A percentile compares a stretch with the other conserved stretches of the same genome.
Evolutionary conservation across 2,888 invertebrate species (phyloP).

Genomic region (Eledone cirrhosa): DNA sequence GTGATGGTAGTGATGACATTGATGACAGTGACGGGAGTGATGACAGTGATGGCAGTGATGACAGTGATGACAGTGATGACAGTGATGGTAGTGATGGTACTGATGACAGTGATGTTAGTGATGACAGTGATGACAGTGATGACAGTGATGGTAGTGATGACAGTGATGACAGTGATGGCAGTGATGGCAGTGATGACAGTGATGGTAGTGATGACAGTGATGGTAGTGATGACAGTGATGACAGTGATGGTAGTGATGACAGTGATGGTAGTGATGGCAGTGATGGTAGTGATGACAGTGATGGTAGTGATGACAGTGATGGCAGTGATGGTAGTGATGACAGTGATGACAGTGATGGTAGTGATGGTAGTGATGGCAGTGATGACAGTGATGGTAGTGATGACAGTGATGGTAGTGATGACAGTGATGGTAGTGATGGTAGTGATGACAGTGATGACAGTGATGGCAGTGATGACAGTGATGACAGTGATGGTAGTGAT

Average conservation of each 20-base stretch:
- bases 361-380: conserved; percentile 30
- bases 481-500: conserved; percentile 13
- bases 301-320: conserved; percentile 28
- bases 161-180: conserved; percentile 26
- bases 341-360: conserved; percentile 29
- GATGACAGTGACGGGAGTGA: too few species aligned
- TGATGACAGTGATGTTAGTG: too few species aligned
- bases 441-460: conserved; percentile 30
- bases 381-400: conserved; percentile 26
- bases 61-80: conserved; percentile 27
- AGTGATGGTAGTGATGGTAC: conserved; percentile 28
- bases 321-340: conserved; percentile 30
- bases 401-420: conserved; percentile 27
- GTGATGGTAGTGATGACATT: too few species aligned
- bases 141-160: conserved; percentile 28
- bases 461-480: conserved; percentile 22
- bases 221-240: not conserved
- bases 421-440: conserved; percentile 27
- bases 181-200: conserved; percentile 23
- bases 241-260: conserved; percentile 9
- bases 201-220: conserved; percentile 8
- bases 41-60: conserved; percentile 27
- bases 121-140: conserved; percentile 29
- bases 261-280: conserved; percentile 31
- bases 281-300: conserved; percentile 30